Evolutionary conservation across 2,113 vertebrate genomes (phyloP), one percentile per base, ranked within the genome.

Genomic region (Ariopsis seemanni): DNA sequence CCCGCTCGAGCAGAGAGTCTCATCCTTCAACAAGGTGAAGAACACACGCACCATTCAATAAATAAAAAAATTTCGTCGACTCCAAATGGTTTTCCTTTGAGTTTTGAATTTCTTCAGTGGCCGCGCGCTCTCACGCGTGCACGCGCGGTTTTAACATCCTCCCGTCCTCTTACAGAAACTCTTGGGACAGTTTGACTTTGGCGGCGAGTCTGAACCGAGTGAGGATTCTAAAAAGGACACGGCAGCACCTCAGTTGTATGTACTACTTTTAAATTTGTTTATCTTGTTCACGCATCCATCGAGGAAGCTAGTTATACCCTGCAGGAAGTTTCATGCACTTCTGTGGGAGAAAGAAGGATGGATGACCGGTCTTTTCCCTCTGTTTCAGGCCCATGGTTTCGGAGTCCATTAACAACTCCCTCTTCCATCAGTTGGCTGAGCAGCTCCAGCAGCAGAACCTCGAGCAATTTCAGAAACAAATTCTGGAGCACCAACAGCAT

Each of bases 381-480:
- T 63, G 50, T 63, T 93, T 17, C 92, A 99, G 98, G 91, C 96
- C 98, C 83, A 96, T 98, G 92, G 97, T 99, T 90, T 94, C 98
- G 0, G 98, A 99, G 89, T 97, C 97, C 91, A 96, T 99, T 93
- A 99, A 99, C 96, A 99, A 95, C 92, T 99, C 98, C 69, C 95
- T 99, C 87, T 99, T 99, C 92, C 98, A 99, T 92, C 98, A 99
- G 86, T 93, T 99, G 90, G 98, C 98, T 52, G 98, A 99, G 88
- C 98, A 99, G 82, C 95, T 99, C 25, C 98, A 99, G 79, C 98
- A 99, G 86, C 98, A 99, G 92, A 99, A 99, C 91, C 93, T 99
- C 82, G 98, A 99, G 90, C 98, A 99, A 92, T 96, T 99, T 90
- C 96, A 98, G 90, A 99, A 99, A 71, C 98, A 99, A 88, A 96